Base-by-base conservation (phyloP, 2,888 invertebrate species). In the Aethes cnicana region DNA sequence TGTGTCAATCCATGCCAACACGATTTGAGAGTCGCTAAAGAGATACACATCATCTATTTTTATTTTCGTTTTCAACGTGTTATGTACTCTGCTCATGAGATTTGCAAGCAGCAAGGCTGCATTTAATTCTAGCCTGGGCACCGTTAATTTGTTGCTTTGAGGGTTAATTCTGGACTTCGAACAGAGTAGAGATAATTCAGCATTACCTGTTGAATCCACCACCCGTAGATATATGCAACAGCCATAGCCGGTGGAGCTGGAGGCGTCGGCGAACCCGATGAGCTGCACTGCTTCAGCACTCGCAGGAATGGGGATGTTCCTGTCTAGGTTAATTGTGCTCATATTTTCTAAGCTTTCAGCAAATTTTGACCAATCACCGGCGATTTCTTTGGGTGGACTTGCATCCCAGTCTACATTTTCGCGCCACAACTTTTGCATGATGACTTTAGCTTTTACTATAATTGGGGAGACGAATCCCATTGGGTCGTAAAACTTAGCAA, bases 401-500 rank as follows among this genome's bases (percentile, higher is more conserved):
- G 9, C 26, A 28, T 57, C 42, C 57, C 57, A 57, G 8, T 9
- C 48, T n/a, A 46, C 20, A 7, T 49, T 47, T 4, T 20, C 11
- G 9, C 8, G 9, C 57, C 57, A 57, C 1, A 58, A n/a, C 21
- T 18, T 18, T 18, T 33, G 17, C 7, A 33, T 33, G 9, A 33
- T 17, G 5, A 1, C 8, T 18, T 33, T 33, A 17, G 33, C 33
- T n/a, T 17, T 33, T 8, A 33, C 8, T 0, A 33, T 9, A 14
- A 33, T n/a, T n/a, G 33, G 33, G 5, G n/a, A 9, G 4, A 18
- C 47, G 17, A 54, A 52, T 3, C 58, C 60, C 20, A 58, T 18
- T 1, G 60, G 60, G 26, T 60, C 58, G 54, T 53, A 61, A 12
- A 58, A 56, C 23, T 47, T 57, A 4, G 41, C 16, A 28, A 61